Conservation (phyloP, 2,888 invertebrate genomes). For the Pardosa pseudoannulata region DNA sequence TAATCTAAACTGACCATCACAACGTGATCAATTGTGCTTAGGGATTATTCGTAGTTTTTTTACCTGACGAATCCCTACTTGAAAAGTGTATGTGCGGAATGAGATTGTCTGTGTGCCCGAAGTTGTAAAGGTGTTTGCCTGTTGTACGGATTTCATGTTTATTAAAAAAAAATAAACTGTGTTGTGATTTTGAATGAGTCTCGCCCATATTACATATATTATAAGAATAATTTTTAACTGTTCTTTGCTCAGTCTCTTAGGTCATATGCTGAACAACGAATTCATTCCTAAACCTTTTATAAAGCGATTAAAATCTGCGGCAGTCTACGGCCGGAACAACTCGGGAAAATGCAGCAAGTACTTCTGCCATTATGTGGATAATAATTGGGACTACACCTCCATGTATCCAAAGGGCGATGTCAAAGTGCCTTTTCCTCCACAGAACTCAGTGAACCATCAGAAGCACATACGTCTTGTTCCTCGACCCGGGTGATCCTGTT, state of each 20-base stretch:
- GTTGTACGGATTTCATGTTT: too few species aligned
- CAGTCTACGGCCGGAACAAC: slow-evolving; percentile 67
- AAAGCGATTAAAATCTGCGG: slow-evolving; percentile 71
- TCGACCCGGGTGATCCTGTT: background rate
- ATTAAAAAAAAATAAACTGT: too few species aligned
- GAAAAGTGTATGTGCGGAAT: too few species aligned
- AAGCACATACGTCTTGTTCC: background rate
- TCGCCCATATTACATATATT: too few species aligned
- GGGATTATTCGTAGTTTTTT: too few species aligned
- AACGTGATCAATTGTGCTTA: too few species aligned
- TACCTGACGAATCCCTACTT: too few species aligned
- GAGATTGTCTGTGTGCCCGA: too few species aligned
- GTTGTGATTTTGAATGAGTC: too few species aligned
- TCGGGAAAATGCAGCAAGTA: slow-evolving; percentile 63
- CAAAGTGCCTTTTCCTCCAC: background rate
- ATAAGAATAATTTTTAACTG: too few species aligned
- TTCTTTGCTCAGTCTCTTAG: slow-evolving; percentile 73
- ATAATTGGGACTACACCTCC: slow-evolving; percentile 63
- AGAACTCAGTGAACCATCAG: background rate
- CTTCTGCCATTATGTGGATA: slow-evolving; percentile 68
- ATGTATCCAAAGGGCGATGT: slow-evolving; percentile 9
- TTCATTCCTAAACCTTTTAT: slow-evolving; percentile 73
- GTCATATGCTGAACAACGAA: slow-evolving; percentile 74
- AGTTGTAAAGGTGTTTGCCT: too few species aligned
- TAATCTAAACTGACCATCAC: too few species aligned